Percentiles rank a stretch among this genome's conserved stretches.
These are phyloP conservation scores for Phyto melanocephala DNA, from an alignment of 2,888 invertebrate genomes.

Conservation along the genomic window DNA sequence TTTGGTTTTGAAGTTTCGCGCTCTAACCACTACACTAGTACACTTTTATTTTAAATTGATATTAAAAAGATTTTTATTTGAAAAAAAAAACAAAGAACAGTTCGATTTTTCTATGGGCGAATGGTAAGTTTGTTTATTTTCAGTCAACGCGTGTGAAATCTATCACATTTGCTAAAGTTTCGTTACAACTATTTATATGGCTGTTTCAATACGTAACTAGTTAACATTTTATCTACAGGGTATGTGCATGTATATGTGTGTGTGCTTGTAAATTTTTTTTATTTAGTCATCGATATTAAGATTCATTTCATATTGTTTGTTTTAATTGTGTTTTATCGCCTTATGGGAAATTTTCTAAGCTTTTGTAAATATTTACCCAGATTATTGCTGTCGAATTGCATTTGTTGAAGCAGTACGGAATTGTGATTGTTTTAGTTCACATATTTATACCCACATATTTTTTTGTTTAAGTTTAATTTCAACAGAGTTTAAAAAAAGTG, in stretches of 20 bases:
- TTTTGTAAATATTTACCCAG: slow-evolving; percentile 40
- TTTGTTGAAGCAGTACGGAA: neutral
- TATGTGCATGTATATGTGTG: neutral
- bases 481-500: neutral
- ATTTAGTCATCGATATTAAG: slow-evolving; percentile 31
- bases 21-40: too few relatives aligned
- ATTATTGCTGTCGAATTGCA: slow-evolving; percentile 19
- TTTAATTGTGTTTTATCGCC: neutral
- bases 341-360: neutral
- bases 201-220: too few relatives aligned
- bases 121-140: too few relatives aligned
- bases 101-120: neutral
- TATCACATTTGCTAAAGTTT: too few relatives aligned
- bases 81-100: too few relatives aligned
- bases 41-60: too few relatives aligned
- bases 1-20: too few relatives aligned
- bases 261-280: neutral
- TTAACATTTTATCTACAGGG: too few relatives aligned
- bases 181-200: too few relatives aligned
- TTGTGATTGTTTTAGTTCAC: neutral
- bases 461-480: neutral
- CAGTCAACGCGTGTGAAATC: too few relatives aligned
- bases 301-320: neutral
- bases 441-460: neutral
- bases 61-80: too few relatives aligned